These are phyloP conservation scores for Phyllostomus hastatus DNA, from an alignment of 2,113 vertebrate species.

Conservation along the genomic window DNA sequence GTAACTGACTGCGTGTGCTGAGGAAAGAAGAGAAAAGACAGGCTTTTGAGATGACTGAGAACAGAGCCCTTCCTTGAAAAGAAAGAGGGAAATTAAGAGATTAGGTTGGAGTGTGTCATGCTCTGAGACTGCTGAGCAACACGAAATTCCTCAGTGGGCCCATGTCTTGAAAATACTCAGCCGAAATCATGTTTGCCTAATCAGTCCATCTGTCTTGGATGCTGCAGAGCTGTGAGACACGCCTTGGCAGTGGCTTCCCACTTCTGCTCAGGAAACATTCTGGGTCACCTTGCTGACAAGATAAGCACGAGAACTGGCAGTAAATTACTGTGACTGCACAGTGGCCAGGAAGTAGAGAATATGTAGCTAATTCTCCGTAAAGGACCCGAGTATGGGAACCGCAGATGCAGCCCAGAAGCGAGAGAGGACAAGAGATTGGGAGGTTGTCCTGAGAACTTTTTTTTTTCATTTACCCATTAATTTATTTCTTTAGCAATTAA, in stretches of 20 bases:
- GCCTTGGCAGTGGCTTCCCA: background rate
- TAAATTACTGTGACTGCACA: background rate
- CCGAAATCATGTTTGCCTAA: background rate
- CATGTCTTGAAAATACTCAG: background rate
- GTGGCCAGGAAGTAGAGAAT: background rate
- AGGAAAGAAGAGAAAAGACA: background rate
- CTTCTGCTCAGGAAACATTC: constrained; percentile 26
- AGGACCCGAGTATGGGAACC: background rate
- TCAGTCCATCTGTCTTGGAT: background rate
- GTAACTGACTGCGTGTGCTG: background rate
- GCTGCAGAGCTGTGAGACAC: background rate
- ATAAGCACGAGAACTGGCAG: background rate
- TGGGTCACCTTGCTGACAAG: constrained; percentile 22
- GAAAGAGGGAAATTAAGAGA: background rate
- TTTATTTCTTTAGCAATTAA: background rate
- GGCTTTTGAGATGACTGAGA: background rate
- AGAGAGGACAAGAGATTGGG: background rate
- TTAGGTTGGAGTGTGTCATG: background rate
- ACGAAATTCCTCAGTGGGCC: background rate
- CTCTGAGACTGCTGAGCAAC: background rate
- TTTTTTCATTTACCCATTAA: background rate
- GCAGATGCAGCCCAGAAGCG: background rate
- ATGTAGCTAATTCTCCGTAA: background rate
- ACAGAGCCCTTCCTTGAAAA: background rate
- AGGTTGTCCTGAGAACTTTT: background rate